These are phyloP conservation scores for Muscicapa striata DNA, from an alignment of 2,797 vertebrate genomes.

Conservation along the genomic window DNA sequence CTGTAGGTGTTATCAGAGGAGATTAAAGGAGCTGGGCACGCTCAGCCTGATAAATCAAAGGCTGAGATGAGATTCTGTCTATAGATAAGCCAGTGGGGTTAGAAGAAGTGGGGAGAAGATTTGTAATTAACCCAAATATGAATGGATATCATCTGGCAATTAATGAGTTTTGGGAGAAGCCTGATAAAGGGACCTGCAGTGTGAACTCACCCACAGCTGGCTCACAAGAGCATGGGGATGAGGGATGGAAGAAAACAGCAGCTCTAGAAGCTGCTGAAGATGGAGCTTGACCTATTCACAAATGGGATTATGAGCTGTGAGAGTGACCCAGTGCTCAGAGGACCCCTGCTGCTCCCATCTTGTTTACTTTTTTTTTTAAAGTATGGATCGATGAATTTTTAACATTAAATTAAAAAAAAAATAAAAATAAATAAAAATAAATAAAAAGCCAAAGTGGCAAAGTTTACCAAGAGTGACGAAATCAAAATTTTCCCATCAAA, in stretches of 20 bases:
- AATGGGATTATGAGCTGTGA: neutral
- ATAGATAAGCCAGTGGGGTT: neutral
- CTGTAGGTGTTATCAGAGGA: neutral
- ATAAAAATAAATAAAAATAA: neutral
- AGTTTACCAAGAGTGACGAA: neutral
- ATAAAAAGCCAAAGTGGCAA: neutral
- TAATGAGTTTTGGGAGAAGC: neutral
- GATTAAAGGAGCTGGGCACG: neutral
- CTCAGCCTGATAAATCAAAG: neutral
- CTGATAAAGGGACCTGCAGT: neutral
- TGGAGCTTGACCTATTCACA: neutral
- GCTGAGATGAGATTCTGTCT: neutral
- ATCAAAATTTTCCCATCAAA: neutral
- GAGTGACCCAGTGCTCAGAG: neutral
- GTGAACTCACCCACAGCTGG: neutral
- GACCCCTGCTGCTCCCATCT: neutral
- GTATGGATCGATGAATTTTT: neutral
- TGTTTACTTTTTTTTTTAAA: neutral
- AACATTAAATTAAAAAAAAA: neutral
- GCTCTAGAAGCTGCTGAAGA: neutral
- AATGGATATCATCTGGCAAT: neutral
- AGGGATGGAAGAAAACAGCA: neutral
- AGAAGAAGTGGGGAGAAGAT: neutral
- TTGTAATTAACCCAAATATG: neutral
- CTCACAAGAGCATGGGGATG: fast-evolving